Percentiles rank a stretch among this genome's conserved stretches.
Evolutionary conservation across 2,888 invertebrate species (phyloP).

Genomic region (Athrips mouffetella): DNA sequence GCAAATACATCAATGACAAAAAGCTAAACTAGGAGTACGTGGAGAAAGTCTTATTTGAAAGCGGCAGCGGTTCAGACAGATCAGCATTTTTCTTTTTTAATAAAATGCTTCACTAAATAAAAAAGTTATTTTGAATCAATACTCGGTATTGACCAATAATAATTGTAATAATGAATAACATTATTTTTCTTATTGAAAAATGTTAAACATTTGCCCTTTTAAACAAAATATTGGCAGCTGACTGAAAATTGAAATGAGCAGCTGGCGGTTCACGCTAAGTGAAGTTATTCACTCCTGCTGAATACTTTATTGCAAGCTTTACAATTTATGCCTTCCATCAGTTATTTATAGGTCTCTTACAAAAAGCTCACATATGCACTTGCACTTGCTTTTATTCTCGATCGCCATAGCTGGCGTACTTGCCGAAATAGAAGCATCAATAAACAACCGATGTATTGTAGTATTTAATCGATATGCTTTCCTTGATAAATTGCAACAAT

Average conservation of each 20-base stretch:
- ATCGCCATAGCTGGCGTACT: too few species aligned
- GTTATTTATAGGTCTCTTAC: neutral
- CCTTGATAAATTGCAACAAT: neutral
- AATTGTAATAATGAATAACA: neutral
- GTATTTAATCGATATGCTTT: too few species aligned
- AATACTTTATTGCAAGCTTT: conserved; percentile 12
- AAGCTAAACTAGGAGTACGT: conserved; percentile 1
- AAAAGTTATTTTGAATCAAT: too few species aligned
- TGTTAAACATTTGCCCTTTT: conserved; percentile 5
- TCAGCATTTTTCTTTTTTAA: too few species aligned
- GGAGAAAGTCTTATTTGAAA: neutral
- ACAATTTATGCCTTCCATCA: conserved; percentile 2
- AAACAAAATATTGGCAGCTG: conserved; percentile 42
- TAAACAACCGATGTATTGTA: too few species aligned
- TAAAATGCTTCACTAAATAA: too few species aligned
- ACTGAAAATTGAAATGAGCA: conserved; percentile 35
- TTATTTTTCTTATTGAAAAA: neutral
- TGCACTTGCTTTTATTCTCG: too few species aligned
- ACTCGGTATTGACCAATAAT: too few species aligned
- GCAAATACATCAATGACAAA: conserved; percentile 53
- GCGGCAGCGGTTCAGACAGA: neutral
- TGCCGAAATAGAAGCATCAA: too few species aligned
- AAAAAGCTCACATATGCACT: too few species aligned
- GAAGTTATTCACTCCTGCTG: conserved; percentile 21
- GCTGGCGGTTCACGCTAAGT: conserved; percentile 34